Evolutionary conservation across 92 coral and sea anemone genomes (phyloP), one percentile per base, ranked within the genome.

Genomic region (Umimayanthus kanabou): DNA sequence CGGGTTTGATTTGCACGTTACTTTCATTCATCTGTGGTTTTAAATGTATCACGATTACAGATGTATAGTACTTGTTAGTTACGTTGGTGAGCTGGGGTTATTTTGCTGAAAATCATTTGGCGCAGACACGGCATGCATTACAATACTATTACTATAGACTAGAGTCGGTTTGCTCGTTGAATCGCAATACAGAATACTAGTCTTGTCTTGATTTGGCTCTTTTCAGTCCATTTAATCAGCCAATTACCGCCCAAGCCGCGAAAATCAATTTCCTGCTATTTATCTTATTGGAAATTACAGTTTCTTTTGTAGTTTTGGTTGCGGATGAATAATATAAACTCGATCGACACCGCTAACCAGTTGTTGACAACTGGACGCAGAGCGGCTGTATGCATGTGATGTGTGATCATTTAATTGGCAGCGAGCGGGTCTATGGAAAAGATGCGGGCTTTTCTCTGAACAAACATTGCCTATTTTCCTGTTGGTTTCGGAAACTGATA

Each of bases 231-330:
- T 3, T 53, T 33, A 57, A 79, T 26, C 28, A 26, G 13, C 23
- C 76, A 81, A 81, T 81, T 81, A 42, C 85, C 30, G 29, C 30
- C 76, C n/a, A 66, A 20, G 26, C 76, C 58, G 39, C 13, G 57
- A 61, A 39, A 6, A 25, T 81, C 85, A 37, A 47, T 71, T 83
- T 83, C 87, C 87, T 83, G 64, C 76, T 14, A 26, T 82, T 23
- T 82, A 43, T 69, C 42, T 65, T 25, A 22, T 49, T 81, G 10
- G 65, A 49, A 49, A 25, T 28, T 72, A 28, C 76, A 72, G 9
- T 71, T 14, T 16, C 7, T 15, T 57, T 26, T 28, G 39, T 13
- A 22, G 65, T 7, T 69, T 13, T 29, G 39, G 16, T 70, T 26
- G 26, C 26, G 43, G 40, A 82, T 67, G 77, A 82, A 67, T 45